Evolutionary conservation across 2,113 vertebrate genomes (phyloP), one percentile per base, ranked within the genome.

Genomic region (Tamias sibiricus): DNA sequence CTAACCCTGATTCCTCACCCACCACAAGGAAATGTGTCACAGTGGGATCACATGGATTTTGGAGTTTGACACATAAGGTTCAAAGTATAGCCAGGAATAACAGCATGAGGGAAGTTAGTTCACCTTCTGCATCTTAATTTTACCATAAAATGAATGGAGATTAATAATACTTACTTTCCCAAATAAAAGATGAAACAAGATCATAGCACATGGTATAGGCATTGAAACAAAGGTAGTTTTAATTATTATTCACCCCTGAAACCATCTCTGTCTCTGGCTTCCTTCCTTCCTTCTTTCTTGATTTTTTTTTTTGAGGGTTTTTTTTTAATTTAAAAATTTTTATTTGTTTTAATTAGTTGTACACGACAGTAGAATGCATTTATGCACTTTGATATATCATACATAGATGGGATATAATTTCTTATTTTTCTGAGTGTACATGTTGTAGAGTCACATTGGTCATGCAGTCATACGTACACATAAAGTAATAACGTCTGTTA

Each of bases 181-280:
- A 95, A 80, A 95, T 52, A 26, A 92, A 81, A 64, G 62, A 79
- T 84, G 35, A 87, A 89, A 64, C 3, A 28, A 37, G 69, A 66
- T 79, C 35, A 16, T 37, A 35, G 64, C 44, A 37, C 5, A 8
- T 22, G 26, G n/a, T n/a, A 26, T 17, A 90, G 44, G 30, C 71
- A 47, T 76, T 80, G 49, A 74, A 83, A 16, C 35, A 69, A 76
- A 95, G 57, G 22, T 24, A 37, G 32, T 22, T 40, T 93, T 85
- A 40, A 59, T 77, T 69, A 80, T 66, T 69, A 80, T 72, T 85
- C 5, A 6, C 35, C 30, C 22, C 49, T 64, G 72, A 83, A 88
- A 59, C 9, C 52, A 4, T 72, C 37, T 52, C 62, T 62, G 57
- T 17, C n/a, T 72, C 52, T 42, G 59, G 11, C 11, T 87, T 95